Base-by-base conservation (phyloP, 2,113 vertebrate species). In the Triplophysa rosa region DNA sequence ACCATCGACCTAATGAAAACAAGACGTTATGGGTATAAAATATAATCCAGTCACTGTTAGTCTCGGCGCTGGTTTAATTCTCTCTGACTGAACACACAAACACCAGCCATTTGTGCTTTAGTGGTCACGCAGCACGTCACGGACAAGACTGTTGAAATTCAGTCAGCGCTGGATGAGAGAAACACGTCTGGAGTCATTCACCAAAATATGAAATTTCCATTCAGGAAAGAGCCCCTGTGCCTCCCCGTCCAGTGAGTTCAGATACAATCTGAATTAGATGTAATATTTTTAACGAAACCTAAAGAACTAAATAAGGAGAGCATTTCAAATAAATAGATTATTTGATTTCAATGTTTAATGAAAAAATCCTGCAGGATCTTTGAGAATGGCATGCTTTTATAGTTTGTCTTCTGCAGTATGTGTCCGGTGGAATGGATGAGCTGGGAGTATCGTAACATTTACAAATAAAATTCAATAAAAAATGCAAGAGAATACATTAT, bases 1-100 rank as follows among this genome's bases (percentile, higher is more conserved):
- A 29, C 17, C 68, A 12, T 58, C 68, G 17, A 2, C 10, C 68
- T 71, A 58, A 9, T 71, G 52, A 71, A 71, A 58, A 9, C 49
- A 71, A 13, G 52, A 14, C 11, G 3, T n/a, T 58, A 11, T 71
- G 49, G 11, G 12, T 33, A 14, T 37, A 37, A 3, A 9, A 1
- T 71, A 58, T 58, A 71, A 71, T 71, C 29, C 68, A 71, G 52
- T 37, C 52, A 71, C 11, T 8, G 68, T n/a, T 71, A 37, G 1
- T 11, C 26, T 37, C 68, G 40, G 11, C 33, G 29, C 12, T 71
- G 11, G 19, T 71, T 8, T 16, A 37, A 58, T 40, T 58, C 26
- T 37, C 33, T 71, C 68, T 71, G n/a, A 71, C 11, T 13, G 68
- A 71, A 19, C 26, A 21, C 49, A 70, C 1, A 56, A 33, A 70